Base-by-base conservation (phyloP, 1,140 invertebrate genomes). In the Cheumatopsyche charites region DNA sequence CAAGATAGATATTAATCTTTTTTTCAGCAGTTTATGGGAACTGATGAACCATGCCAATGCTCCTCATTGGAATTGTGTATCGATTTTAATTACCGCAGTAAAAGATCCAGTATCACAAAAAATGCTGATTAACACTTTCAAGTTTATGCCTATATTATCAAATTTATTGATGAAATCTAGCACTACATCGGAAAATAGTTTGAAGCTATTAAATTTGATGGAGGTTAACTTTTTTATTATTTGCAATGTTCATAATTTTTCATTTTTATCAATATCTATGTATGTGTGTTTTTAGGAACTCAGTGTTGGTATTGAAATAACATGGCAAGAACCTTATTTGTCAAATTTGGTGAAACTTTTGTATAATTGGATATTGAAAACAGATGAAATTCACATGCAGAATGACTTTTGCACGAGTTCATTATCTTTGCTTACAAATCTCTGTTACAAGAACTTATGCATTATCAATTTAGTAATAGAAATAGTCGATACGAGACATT, bases 321-420 rank as follows among this genome's bases (percentile, higher is more conserved):
- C 85, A 1, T 91, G 89, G 88, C 88, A 90, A 78, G 89, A 91
- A 75, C 87, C 88, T 1, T 87, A 91, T 77, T 81, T 91, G 36
- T 79, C 85, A 1, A 83, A 85, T 72, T 80, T 91, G 42, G 87
- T 92, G 78, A 84, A 85, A 13, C 86, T 84, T 13, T 76, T 91
- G 17, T 86, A 86, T 0, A 83, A 86, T 26, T 91, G 87, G 87
- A 85, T 90, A 67, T 80, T 78, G n/a, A 81, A 85, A 19, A 84
- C 84, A 0, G 85, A 84, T 78, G 62, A 76, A 0, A 82, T 85
- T 6, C 9, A 4, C 62, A 77, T 87, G 42, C 81, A 87, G 2
- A 86, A 26, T 17, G 29, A 62, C 1, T 36, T 90, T 19, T 80
- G 82, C 0, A 81, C 86, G 11, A 81, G 88, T 29, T 87, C 88